These are phyloP conservation scores for Drosophila trapezifrons DNA, from an alignment of 1,140 invertebrate species.

Conservation along the genomic window DNA sequence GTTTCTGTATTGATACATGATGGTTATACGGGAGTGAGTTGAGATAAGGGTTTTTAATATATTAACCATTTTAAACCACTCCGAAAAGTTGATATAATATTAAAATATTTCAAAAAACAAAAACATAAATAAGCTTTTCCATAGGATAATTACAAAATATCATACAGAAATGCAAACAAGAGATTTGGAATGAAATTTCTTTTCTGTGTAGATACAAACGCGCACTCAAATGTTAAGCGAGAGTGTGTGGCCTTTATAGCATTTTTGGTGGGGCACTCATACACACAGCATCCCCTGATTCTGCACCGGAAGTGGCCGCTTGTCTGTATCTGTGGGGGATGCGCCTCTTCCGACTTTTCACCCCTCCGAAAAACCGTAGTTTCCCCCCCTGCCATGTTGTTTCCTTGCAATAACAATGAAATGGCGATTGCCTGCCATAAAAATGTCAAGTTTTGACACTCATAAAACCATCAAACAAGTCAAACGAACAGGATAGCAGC, in stretches of 20 bases:
- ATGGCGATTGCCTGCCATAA: constrained; percentile 62
- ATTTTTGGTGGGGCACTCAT: constrained; percentile 15
- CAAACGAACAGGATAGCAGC: constrained; percentile 76
- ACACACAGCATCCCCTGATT: constrained; percentile 53
- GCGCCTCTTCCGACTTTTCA: background rate
- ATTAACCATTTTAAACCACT: background rate
- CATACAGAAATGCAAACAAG: too few species aligned
- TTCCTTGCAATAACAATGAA: constrained; percentile 59
- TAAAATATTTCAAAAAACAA: too few species aligned
- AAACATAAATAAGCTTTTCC: too few species aligned
- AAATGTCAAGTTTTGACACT: constrained; percentile 77
- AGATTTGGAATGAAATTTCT: too few species aligned
- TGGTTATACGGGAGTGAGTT: too few species aligned
- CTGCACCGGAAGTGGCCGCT: constrained; percentile 20
- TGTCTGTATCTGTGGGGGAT: constrained; percentile 9
- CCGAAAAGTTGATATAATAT: too few species aligned
- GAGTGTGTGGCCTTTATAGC: constrained; percentile 6
- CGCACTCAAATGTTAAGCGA: background rate
- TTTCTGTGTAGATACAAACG: background rate
- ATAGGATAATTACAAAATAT: too few species aligned
- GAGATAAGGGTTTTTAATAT: background rate
- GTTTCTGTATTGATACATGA: too few species aligned
- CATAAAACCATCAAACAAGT: constrained; percentile 83
- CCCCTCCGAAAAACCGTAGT: constrained; percentile 11
- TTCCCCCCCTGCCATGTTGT: background rate